These are phyloP conservation scores for Drosophila orena DNA, from an alignment of 1,140 invertebrate species.

Conservation along the genomic window DNA sequence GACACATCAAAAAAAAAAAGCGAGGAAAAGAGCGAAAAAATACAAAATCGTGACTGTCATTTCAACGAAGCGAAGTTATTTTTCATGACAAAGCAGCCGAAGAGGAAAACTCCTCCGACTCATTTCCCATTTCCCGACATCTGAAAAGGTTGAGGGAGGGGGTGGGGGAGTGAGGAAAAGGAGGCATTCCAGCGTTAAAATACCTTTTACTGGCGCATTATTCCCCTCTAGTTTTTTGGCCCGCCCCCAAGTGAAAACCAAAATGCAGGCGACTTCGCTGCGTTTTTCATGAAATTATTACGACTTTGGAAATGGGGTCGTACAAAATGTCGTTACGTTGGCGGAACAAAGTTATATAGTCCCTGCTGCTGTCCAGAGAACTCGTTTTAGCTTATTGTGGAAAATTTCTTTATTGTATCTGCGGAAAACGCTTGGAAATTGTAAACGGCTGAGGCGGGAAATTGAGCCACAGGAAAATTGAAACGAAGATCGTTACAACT, in stretches of 20 bases:
- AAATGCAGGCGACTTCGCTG: slow-evolving; percentile 64
- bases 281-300: slow-evolving; percentile 83
- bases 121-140: slow-evolving; percentile 28
- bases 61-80: slow-evolving; percentile 82
- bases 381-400: slow-evolving; percentile 70
- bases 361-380: slow-evolving; percentile 16
- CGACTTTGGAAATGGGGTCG: slow-evolving; percentile 77
- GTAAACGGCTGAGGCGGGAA: slow-evolving; percentile 34
- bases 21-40: slow-evolving; percentile 15
- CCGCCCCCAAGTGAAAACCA: slow-evolving; percentile 4
- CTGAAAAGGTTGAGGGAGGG: not conserved
- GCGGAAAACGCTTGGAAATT: slow-evolving; percentile 57
- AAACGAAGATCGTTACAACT: not conserved
- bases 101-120: slow-evolving; percentile 52
- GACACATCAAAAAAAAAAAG: slow-evolving; percentile 25
- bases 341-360: slow-evolving; percentile 39
- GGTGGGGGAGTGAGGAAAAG: not conserved
- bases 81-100: slow-evolving; percentile 78
- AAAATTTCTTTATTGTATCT: slow-evolving; percentile 66
- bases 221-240: not conserved
- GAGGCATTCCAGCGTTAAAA: slow-evolving; percentile 75
- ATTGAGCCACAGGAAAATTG: not conserved
- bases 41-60: slow-evolving; percentile 80
- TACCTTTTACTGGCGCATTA: slow-evolving; percentile 82
- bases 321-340: slow-evolving; percentile 78